Evolutionary conservation across 2,888 invertebrate species (phyloP), one percentile per base, ranked within the genome.

Genomic region (Andrena marginata): DNA sequence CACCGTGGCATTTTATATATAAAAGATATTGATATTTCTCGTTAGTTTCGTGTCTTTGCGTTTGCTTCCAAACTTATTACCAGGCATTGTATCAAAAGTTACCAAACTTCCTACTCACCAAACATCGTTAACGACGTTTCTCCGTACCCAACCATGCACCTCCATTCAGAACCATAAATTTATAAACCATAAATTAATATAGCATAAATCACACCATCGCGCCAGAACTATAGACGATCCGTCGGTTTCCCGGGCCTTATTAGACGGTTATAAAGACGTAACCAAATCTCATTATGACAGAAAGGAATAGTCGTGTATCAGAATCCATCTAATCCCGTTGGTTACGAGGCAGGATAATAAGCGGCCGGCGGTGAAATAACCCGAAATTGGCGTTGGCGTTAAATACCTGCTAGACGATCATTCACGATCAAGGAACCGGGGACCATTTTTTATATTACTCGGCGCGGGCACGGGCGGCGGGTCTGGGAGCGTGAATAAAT

Each of bases 361-460:
- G 20, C 5, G 7, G 29, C 2, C 73, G 69, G 51, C 42, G 42
- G 69, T 59, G 72, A 74, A 67, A 67, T 77, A 80, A 82, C 54
- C 35, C 74, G 79, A 81, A 73, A 80, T 77, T 71, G 82, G 68
- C 85, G 80, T 77, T 78, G 85, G 85, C 85, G 82, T 84, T 83
- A 80, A 87, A 77, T 67, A 77, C 35, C 69, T 33, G 79, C 60
- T 49, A 31, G 77, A 69, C 49, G 70, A 81, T 87, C 82, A 87
- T 86, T 86, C 76, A 85, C 80, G 51, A 59, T 23, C 16, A 26
- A 2, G 62, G 62, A 51, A 59, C 26, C 16, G 63, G 48, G 42
- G 42, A 42, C 42, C 42, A 42, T 42, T 42, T 78, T 82, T 77
- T 78, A 78, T 73, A 69, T 70, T 42, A 33, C 42, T 59, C 76